phyloP scores from a whole-genome alignment of 2,113 vertebrate species.

The Gallinago jamesoni region DNA sequence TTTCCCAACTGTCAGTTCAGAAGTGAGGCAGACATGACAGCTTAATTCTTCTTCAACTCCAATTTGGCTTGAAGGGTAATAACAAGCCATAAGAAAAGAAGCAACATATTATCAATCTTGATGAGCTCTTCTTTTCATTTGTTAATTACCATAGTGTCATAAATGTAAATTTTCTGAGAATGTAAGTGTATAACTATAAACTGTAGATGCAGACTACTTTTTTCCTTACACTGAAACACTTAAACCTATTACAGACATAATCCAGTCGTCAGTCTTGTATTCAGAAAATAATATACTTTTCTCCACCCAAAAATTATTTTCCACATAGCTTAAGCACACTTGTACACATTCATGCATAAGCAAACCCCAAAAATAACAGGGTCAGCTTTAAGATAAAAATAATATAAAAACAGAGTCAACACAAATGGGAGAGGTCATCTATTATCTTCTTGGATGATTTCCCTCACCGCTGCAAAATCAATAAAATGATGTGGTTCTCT shows the following conservation, averaged over 20 bases:
- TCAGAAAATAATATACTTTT: background rate
- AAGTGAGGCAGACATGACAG: background rate
- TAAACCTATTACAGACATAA: background rate
- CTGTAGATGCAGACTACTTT: background rate
- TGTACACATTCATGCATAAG: background rate
- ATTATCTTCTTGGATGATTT: background rate
- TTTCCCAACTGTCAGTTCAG: background rate
- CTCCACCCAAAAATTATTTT: background rate
- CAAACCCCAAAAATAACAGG: background rate
- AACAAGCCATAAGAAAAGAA: background rate
- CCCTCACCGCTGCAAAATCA: background rate
- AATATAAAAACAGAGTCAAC: background rate
- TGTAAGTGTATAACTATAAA: background rate
- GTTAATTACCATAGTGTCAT: background rate
- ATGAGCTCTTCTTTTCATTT: background rate
- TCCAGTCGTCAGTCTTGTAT: background rate
- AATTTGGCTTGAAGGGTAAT: background rate
- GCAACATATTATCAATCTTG: background rate
- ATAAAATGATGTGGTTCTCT: background rate
- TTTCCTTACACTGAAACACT: background rate
- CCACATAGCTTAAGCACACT: background rate
- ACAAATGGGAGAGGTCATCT: background rate
- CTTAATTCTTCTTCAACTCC: background rate
- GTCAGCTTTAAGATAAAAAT: background rate
- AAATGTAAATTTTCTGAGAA: background rate